Conservation (phyloP, 2,888 invertebrate species). For the Amorpha juglandis region DNA sequence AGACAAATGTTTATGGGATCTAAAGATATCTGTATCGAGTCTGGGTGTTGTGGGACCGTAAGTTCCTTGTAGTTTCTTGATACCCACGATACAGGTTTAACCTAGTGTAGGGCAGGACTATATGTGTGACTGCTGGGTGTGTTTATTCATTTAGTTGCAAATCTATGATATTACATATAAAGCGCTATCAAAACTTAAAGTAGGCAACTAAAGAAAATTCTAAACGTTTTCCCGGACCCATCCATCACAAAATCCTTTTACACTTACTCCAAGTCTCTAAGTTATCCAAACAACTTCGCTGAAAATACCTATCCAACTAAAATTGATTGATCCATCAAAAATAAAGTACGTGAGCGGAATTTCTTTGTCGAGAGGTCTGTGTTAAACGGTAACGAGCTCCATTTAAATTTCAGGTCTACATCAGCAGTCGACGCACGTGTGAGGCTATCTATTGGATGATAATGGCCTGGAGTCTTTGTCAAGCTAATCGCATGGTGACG, state of each 20-base stretch:
- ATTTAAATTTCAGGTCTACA: conserved; percentile 38
- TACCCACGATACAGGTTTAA: too few relatives aligned
- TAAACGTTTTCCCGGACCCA: not conserved
- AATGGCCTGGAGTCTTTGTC: conserved; percentile 25
- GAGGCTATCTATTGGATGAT: conserved; percentile 34
- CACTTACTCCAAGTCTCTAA: not conserved
- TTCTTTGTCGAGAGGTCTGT: conserved; percentile 3
- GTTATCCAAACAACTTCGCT: conserved; percentile 11
- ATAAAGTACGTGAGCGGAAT: conserved; percentile 21
- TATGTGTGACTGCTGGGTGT: too few relatives aligned
- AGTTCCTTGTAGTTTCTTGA: too few relatives aligned
- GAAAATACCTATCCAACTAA: conserved; percentile 12
- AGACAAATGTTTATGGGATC: too few relatives aligned
- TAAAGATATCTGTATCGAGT: too few relatives aligned
- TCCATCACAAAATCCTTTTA: not conserved
- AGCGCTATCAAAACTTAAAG: not conserved
- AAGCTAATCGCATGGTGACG: conserved; percentile 11
- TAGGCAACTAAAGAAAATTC: not conserved
- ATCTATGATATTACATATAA: not conserved
- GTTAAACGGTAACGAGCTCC: conserved; percentile 31
- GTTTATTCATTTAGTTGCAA: too few relatives aligned
- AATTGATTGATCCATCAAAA: conserved; percentile 24
- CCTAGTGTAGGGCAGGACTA: too few relatives aligned
- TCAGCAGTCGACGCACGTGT: conserved; percentile 35
- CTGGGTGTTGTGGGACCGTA: too few relatives aligned